Evolutionary conservation across 2,113 vertebrate genomes (phyloP), one percentile per base, ranked within the genome.

Genomic region (Stercorarius parasiticus): DNA sequence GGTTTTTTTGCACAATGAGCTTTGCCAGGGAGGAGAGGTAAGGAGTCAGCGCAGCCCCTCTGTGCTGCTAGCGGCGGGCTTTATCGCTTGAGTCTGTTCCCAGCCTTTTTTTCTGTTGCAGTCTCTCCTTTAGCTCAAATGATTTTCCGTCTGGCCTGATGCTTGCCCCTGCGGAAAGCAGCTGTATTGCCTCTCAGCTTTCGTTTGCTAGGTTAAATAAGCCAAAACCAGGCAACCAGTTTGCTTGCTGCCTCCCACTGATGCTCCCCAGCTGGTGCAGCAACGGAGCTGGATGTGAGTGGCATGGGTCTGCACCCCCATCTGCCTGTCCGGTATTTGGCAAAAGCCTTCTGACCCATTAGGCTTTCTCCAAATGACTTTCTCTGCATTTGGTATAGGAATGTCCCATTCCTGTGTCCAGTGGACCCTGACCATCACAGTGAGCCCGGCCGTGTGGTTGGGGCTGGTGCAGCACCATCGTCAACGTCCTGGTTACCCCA

Each of bases 351-450:
- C 58, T 1, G 8, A 43, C 43, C 29, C 30, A 1, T 40, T 17
- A 5, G 29, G 23, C 23, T 61, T 69, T 86, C 23, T 65, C 62
- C 53, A 56, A 42, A 18, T 59, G 21, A 5, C 26, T 80, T 67
- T 5, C 30, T 56, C 45, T 61, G 22, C 25, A 2, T 42, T 43
- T 26, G 13, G 7, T 13, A 2, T 23, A 3, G 8, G 15, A 53
- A 11, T 38, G 19, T 36, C 27, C 67, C 32, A 10, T 70, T 77
- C 14, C 3, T 32, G 64, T 61, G 43, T 14, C 67, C 43, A 34
- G 23, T 45, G 26, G 64, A 9, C 27, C 45, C 23, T 0, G 0
- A n/a, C n/a, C 36, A 5, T 32, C 3, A 0, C 40, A 22, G n/a
- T 2, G 25, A 52, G 72, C 52, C 53, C 4, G 11, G 30, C 8